Conservation (phyloP, 2,888 invertebrate species). For the Amphipoea oculea region DNA sequence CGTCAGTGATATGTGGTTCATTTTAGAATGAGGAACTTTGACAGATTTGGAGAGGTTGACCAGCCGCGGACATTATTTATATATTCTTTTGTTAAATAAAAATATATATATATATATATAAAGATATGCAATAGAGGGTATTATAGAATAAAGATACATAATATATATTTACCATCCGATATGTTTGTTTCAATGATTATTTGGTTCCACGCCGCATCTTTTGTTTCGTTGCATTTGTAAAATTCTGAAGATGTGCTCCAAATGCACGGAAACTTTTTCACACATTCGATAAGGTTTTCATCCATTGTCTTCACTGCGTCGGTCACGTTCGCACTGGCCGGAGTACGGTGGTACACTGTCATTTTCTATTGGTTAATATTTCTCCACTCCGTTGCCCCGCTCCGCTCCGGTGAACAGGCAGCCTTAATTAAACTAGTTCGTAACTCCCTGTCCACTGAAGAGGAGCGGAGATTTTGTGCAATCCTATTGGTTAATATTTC, state of each 20-base stretch:
- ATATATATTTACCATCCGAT: no score
- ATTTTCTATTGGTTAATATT: background rate
- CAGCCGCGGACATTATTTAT: no score
- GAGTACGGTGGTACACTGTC: conserved; percentile 4
- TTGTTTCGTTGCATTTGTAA: conserved; percentile 30
- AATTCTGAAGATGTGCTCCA: conserved; percentile 1
- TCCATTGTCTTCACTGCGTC: background rate
- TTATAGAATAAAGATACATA: no score
- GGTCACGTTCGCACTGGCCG: background rate
- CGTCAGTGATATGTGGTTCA: no score
- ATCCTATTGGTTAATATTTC: background rate
- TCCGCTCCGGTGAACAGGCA: background rate
- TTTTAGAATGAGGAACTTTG: no score
- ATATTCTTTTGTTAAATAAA: no score
- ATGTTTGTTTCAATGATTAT: conserved; percentile 20
- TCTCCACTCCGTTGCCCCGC: background rate
- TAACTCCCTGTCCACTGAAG: no score
- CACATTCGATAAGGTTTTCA: no score
- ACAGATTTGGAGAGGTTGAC: no score
- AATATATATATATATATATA: no score
- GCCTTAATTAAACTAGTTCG: background rate
- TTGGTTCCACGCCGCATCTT: conserved; percentile 28
- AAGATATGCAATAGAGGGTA: no score
- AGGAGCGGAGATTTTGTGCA: background rate
- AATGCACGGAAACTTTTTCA: no score